phyloP scores from a whole-genome alignment of 2,113 vertebrate genomes.

The Tringa solitaria region DNA sequence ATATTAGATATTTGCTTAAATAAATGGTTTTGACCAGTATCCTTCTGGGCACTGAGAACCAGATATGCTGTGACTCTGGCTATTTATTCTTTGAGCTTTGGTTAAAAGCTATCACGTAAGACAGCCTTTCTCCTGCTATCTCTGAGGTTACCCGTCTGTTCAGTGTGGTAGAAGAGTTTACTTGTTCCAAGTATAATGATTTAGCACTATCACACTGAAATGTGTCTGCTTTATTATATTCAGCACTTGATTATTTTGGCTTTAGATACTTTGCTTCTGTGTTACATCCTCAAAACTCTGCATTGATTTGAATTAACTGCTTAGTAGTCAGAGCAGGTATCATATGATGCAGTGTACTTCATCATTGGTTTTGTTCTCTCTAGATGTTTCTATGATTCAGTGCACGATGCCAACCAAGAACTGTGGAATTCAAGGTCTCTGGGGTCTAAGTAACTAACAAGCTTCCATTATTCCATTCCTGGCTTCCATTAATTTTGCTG shows the following conservation, averaged over 20 bases:
- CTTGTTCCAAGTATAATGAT: not conserved
- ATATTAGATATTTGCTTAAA: not conserved
- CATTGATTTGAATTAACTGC: not conserved
- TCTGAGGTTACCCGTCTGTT: not conserved
- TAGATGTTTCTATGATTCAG: not conserved
- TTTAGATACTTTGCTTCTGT: not conserved
- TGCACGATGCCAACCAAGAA: not conserved
- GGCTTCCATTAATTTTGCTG: constrained; percentile 15
- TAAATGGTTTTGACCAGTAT: not conserved
- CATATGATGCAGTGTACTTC: not conserved
- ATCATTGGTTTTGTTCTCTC: not conserved
- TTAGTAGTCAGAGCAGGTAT: not conserved
- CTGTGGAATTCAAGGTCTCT: not conserved
- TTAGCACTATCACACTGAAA: not conserved
- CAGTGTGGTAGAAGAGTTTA: not conserved
- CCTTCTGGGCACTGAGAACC: not conserved
- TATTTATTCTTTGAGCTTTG: not conserved
- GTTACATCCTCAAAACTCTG: not conserved
- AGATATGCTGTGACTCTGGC: not conserved
- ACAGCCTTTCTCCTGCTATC: not conserved
- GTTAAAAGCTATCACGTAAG: not conserved
- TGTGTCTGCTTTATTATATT: not conserved
- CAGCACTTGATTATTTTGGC: not conserved
- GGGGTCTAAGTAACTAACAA: not conserved
- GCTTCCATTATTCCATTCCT: not conserved